Evolutionary conservation across 2,113 vertebrate species (phyloP).

Genomic region (Thunnus thynnus): DNA sequence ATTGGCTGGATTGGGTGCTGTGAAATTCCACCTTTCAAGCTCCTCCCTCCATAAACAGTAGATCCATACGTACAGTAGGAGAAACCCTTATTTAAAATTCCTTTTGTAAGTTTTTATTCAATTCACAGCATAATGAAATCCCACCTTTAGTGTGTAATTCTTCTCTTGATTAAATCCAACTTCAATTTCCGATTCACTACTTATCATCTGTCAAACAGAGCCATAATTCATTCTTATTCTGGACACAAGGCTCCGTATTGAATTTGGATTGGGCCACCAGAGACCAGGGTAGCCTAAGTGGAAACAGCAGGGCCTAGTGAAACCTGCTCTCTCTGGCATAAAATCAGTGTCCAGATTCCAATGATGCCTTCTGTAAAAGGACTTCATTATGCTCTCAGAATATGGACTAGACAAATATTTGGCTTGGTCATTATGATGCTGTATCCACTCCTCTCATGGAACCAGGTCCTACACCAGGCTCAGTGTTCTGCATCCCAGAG

Average conservation of each 20-base stretch:
- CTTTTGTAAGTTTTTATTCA: conserved; percentile 33
- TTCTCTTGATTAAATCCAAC: conserved; percentile 46
- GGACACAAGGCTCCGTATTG: conserved; percentile 67
- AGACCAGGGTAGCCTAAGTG: conserved; percentile 74
- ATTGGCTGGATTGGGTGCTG: conserved; percentile 48
- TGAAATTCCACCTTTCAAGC: conserved; percentile 69
- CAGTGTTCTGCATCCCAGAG: conserved; percentile 74
- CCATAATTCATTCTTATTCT: conserved; percentile 67
- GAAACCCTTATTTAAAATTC: conserved; percentile 41
- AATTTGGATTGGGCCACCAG: conserved; percentile 69
- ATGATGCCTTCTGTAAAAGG: conserved; percentile 81
- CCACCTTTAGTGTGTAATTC: conserved; percentile 34
- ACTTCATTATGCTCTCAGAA: conserved; percentile 83
- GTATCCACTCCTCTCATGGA: conserved; percentile 70
- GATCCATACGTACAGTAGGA: conserved; percentile 35
- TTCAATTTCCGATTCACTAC: conserved; percentile 54
- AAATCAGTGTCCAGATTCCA: conserved; percentile 81
- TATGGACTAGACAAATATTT: conserved; percentile 84
- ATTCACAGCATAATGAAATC: conserved; percentile 47
- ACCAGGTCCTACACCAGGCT: conserved; percentile 71
- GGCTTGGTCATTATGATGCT: conserved; percentile 84
- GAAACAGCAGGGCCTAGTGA: conserved; percentile 77
- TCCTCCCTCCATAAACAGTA: conserved; percentile 56
- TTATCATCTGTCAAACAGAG: conserved; percentile 66
- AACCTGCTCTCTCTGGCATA: conserved; percentile 78